These are phyloP conservation scores for Stenotaenia linearis DNA, from an alignment of 2,888 invertebrate species.

Conservation along the genomic window DNA sequence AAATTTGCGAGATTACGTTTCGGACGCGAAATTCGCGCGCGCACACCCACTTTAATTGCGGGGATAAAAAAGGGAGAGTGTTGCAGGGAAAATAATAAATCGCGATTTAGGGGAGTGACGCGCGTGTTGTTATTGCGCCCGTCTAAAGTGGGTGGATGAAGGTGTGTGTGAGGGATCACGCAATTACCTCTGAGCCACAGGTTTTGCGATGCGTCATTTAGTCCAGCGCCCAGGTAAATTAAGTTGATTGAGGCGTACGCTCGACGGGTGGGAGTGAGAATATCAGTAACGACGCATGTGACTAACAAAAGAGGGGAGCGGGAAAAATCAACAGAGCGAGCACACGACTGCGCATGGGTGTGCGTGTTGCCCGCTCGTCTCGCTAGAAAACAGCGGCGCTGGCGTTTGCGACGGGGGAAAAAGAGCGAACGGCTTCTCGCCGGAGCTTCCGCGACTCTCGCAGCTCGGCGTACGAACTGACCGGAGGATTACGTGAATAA, in stretches of 20 bases:
- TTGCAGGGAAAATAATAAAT: neutral
- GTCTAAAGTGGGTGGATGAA: neutral
- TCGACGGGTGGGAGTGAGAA: neutral
- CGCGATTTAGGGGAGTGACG: neutral
- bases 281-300: slow-evolving; percentile 12
- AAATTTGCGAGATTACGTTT: neutral
- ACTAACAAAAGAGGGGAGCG: neutral
- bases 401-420: neutral
- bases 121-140: neutral
- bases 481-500: slow-evolving; percentile 2
- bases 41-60: neutral
- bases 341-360: neutral
- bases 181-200: slow-evolving; percentile 27
- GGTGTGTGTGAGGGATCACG: neutral
- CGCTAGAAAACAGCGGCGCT: slow-evolving; percentile 23
- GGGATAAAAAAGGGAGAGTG: neutral
- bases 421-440: neutral
- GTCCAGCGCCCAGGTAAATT: slow-evolving; percentile 32
- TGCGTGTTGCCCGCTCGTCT: neutral
- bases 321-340: neutral
- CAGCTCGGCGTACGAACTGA: neutral
- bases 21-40: no score
- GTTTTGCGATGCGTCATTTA: slow-evolving; percentile 32
- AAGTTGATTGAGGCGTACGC: slow-evolving; percentile 32
- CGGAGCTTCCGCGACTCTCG: neutral